Evolutionary conservation across 2,797 vertebrate genomes (phyloP), one percentile per base, ranked within the genome.

Genomic region (Huso huso): DNA sequence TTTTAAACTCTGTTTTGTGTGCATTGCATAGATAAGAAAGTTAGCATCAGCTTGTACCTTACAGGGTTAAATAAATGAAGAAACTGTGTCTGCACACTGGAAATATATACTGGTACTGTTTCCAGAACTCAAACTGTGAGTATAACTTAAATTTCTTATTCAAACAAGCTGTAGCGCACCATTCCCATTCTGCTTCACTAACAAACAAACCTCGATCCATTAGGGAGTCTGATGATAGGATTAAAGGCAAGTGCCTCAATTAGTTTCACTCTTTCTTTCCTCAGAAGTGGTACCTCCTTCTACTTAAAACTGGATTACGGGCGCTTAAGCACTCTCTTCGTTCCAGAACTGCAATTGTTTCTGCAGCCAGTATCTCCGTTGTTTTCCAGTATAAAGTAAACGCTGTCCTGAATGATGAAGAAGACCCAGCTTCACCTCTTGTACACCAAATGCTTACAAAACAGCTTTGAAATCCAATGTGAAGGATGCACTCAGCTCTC

Each of bases 211-310:
- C 84, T 83, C 84, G 76, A 86, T 84, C 84, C 86, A 88, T 84
- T 79, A 76, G 88, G 87, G 87, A 89, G 80, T 83, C 75, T 67
- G 83, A 78, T 80, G 61, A 60, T 75, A 90, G 89, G 89, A 90
- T 90, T 91, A 91, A 91, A 90, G 88, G 86, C 81, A 78, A 89
- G 87, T 87, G 86, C 86, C 86, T 89, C 89, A 90, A 90, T 92
- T 90, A 90, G 86, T 83, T 85, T 82, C 85, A 87, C 85, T 88
- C 85, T 90, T 53, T 88, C 90, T 91, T 89, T 89, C 86, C 87
- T 90, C 79, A 90, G 89, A 91, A 89, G 86, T 88, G 87, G 86
- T 87, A 88, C 88, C 88, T 90, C 89, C 87, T 90, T 87, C 68
- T 88, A 23, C 90, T 89, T 89, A 91, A 88, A 88, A 86, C 88